Base-by-base conservation (phyloP, 1,140 invertebrate genomes). In the Arion vulgaris region DNA sequence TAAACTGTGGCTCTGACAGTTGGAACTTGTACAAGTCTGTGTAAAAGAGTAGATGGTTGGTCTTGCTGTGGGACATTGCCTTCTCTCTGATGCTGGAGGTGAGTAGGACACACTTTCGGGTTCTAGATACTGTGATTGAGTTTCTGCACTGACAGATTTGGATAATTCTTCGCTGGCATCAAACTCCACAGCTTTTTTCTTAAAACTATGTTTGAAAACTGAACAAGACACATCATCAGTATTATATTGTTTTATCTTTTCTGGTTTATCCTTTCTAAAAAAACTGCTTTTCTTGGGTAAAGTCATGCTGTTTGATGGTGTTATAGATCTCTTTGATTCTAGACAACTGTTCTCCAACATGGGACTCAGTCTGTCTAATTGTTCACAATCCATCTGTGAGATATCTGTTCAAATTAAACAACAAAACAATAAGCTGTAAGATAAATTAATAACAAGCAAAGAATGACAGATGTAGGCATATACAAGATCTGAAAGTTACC, bases 201-300 rank as follows among this genome's bases (percentile, higher is more conserved):
- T 39, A 23, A 28, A 2, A 39, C 34, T 32, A 41, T 72, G 71
- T 34, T 66, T 66, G 4, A 32, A 7, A 32, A 23, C n/a, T 66
- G 62, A 28, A 45, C 36, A 23, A n/a, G 38, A n/a, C 1, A 15
- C 73, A n/a, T 75, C 49, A 49, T 75, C 28, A 73, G 71, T n/a
- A 13, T 1, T 73, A 34, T 23, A 73, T 73, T n/a, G n/a, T n/a
- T n/a, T n/a, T n/a, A n/a, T n/a, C n/a, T n/a, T n/a, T 41, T 75
- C 73, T 49, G 17, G 11, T 34, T 36, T 75, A 26, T 51, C 73
- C 28, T 75, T 75, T 28, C 28, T 51, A 1, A 75, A 32, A 51
- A 75, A 75, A n/a, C 73, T 75, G 32, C 73, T 75, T 32, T 49
- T 75, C 23, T 75, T 45, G 5, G 73, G 73, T 53, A 28, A 2